Conservation (phyloP, 2,113 vertebrate species). For the Polypterus senegalus region DNA sequence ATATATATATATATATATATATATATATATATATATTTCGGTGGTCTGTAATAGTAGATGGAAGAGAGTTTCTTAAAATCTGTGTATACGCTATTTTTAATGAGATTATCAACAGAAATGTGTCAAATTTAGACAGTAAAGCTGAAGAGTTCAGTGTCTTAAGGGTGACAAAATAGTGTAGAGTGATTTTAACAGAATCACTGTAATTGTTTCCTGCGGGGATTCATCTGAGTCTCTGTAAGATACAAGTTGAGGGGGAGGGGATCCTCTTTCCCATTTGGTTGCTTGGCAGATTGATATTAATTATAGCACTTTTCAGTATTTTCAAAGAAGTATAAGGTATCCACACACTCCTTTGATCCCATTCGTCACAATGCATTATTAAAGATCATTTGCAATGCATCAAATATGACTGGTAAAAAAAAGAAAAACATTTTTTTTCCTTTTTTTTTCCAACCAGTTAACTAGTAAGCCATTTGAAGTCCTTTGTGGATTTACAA, state of each 20-base stretch:
- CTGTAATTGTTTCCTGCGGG: slow-evolving; percentile 18
- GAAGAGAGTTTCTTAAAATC: no score
- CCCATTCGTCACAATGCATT: slow-evolving; percentile 36
- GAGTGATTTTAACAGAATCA: slow-evolving; percentile 15
- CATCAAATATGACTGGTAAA: slow-evolving; percentile 35
- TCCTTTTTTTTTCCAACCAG: no score
- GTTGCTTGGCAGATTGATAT: slow-evolving; percentile 5
- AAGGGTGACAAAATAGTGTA: no score
- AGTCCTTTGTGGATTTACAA: no score
- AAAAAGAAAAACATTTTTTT: slow-evolving; percentile 1
- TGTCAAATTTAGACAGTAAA: no score
- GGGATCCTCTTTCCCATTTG: not conserved
- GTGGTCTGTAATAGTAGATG: no score
- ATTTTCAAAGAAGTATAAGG: slow-evolving; percentile 25
- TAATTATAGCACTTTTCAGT: slow-evolving; percentile 2
- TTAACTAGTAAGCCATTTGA: no score
- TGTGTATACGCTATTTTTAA: no score
- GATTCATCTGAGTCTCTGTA: slow-evolving; percentile 11
- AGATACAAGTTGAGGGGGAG: not conserved
- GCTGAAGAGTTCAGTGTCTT: no score
- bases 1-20: no score
- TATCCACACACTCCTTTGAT: slow-evolving; percentile 43
- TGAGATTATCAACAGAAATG: no score
- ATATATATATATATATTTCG: no score
- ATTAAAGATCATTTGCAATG: slow-evolving; percentile 46